Evolutionary conservation across 2,888 invertebrate species (phyloP).

Genomic region (Tetranychus piercei): DNA sequence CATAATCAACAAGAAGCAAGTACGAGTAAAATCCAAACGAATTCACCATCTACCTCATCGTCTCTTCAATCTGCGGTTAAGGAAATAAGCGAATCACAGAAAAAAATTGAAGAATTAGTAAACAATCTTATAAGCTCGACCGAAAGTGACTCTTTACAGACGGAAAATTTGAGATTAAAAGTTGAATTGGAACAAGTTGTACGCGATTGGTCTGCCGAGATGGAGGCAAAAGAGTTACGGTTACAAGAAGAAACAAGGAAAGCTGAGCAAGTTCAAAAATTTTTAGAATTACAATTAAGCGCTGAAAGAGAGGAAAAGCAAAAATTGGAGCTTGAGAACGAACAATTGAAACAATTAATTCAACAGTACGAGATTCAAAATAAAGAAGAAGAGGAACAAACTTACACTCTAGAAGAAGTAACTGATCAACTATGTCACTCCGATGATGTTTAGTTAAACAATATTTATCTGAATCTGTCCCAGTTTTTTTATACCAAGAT

Average conservation of each 20-base stretch:
- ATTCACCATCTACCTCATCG: not conserved
- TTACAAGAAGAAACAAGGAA: not conserved
- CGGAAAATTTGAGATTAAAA: not conserved
- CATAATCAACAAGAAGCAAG: not conserved
- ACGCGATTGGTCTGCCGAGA: not conserved
- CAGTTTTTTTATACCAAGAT: too few species aligned
- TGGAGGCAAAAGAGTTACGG: not conserved
- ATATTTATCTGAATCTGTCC: too few species aligned
- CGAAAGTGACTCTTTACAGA: not conserved
- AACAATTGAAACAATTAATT: constrained; percentile 1
- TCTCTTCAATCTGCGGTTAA: not conserved
- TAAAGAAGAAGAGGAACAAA: not conserved
- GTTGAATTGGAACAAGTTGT: not conserved
- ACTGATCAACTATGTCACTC: not conserved
- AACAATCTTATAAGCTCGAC: not conserved
- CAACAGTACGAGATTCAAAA: not conserved
- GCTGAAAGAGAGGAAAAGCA: not conserved
- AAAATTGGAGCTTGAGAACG: not conserved
- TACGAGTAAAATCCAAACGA: not conserved
- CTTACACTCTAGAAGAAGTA: not conserved
- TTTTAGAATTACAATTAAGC: not conserved
- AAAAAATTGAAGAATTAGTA: not conserved
- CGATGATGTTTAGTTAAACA: not conserved
- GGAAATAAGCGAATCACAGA: not conserved
- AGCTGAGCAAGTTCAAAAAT: not conserved